Evolutionary conservation across 2,113 vertebrate species (phyloP).

Genomic region (Campylomormyrus tamandua): DNA sequence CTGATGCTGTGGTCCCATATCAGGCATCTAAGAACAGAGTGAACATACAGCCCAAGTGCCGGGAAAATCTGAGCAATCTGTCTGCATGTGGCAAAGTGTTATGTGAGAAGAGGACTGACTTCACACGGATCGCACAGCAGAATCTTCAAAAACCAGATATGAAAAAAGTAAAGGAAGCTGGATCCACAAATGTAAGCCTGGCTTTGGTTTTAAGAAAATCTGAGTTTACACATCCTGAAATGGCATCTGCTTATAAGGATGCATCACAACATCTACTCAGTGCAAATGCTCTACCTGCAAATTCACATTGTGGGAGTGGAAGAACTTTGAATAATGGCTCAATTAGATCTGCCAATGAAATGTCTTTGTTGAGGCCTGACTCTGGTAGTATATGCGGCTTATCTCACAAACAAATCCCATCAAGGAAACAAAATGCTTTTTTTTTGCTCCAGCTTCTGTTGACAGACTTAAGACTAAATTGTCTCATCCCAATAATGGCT

Average conservation of each 20-base stretch:
- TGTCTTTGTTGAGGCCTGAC: conserved; percentile 23
- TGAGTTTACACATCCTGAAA: conserved; percentile 31
- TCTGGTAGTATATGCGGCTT: neutral
- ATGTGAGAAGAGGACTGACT: conserved; percentile 10
- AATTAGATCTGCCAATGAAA: conserved; percentile 23
- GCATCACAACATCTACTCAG: conserved; percentile 60
- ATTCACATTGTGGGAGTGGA: conserved; percentile 14
- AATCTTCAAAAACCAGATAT: neutral
- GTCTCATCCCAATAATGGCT: neutral
- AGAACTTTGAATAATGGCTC: neutral
- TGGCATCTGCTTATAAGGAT: conserved; percentile 43
- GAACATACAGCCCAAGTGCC: conserved; percentile 3
- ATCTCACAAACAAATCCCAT: neutral
- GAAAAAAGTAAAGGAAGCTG: conserved; percentile 12
- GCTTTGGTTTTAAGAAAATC: neutral
- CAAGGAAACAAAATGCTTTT: neutral
- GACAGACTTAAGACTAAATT: conserved; percentile 1
- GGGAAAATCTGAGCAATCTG: neutral
- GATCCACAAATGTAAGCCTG: neutral
- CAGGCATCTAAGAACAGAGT: neutral
- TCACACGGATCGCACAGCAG: conserved; percentile 16
- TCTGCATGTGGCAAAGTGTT: neutral
- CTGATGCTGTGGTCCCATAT: conserved; percentile 36
- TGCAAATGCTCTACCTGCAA: conserved; percentile 37
- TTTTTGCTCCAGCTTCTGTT: neutral